phyloP scores from a whole-genome alignment of 1,140 invertebrate genomes.

The Fragariocoptes setiger region DNA sequence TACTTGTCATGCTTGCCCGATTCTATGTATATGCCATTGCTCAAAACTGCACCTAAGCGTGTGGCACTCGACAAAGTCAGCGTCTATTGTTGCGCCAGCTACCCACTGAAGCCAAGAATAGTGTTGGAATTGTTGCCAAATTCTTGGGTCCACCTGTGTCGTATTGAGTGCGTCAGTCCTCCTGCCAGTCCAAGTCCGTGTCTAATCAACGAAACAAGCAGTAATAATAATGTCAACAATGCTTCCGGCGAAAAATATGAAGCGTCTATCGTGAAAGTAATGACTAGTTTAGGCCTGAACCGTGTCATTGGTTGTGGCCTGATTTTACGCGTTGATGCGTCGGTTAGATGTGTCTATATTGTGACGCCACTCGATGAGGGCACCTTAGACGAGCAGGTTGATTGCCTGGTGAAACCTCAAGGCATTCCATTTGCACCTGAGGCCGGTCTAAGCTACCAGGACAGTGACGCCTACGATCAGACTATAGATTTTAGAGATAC shows the following conservation, averaged over 20 bases:
- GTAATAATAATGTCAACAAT: background rate
- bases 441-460: background rate
- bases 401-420: background rate
- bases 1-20: background rate
- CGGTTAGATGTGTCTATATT: background rate
- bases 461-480: too few species aligned
- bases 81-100: slow-evolving; percentile 2
- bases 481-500: too few species aligned
- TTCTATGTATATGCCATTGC: background rate
- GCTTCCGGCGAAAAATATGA: background rate
- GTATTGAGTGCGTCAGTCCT: too few species aligned
- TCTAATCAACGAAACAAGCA: too few species aligned
- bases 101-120: background rate
- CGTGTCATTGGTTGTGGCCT: background rate
- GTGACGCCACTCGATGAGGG: background rate
- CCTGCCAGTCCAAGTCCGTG: background rate
- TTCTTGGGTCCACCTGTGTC: slow-evolving; percentile 7
- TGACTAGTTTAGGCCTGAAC: background rate
- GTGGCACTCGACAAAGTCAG: slow-evolving; percentile 1
- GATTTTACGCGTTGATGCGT: background rate
- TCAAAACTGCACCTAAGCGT: background rate
- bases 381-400: background rate
- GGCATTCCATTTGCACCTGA: background rate
- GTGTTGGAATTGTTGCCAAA: slow-evolving; percentile 3
- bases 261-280: background rate